Evolutionary conservation across 2,888 invertebrate genomes (phyloP), one percentile per base, ranked within the genome.

Genomic region (Apotomis betuletana): DNA sequence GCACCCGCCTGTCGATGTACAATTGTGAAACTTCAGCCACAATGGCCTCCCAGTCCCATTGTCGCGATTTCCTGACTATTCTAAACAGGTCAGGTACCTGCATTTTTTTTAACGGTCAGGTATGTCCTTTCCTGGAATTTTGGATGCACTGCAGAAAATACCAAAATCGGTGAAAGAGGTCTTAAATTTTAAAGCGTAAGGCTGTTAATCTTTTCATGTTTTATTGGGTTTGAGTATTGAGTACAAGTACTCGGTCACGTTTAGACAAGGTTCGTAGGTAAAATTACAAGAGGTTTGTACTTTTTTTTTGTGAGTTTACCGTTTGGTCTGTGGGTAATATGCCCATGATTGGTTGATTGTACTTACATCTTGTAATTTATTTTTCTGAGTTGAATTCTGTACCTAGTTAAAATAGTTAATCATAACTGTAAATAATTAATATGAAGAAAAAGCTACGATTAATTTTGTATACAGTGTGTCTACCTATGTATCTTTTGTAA

Each of bases 31-130:
- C 49, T 55, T 5, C 51, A 55, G 49, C 60, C 55, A 67, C 61
- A 62, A 69, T 54, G 64, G 49, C 86, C 87, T 87, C 82, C 83
- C 81, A 80, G 75, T 59, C 70, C 80, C 75, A 87, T 90, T 91
- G 91, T 90, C 86, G 84, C 84, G 79, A 87, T 89, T 90, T 90
- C 91, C 90, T 92, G 89, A 81, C 80, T 78, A 75, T 80, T 81
- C 80, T 77, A 82, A 86, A 85, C 83, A 87, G 89, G 87, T 87
- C 87, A 85, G 84, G 85, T 86, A 88, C 85, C 82, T 83, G 79
- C 72, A 76, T 82, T 84, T 87, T 87, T 87, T 86, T 79, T 74
- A 79, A 79, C 78, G 84, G 86, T 85, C 86, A 87, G 86, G 80
- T 80, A 85, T 79, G 82, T 83, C 84, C 85, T 85, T 87, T 88